Base-by-base conservation (phyloP, 2,888 invertebrate species). In the Agapetus fuscipes region DNA sequence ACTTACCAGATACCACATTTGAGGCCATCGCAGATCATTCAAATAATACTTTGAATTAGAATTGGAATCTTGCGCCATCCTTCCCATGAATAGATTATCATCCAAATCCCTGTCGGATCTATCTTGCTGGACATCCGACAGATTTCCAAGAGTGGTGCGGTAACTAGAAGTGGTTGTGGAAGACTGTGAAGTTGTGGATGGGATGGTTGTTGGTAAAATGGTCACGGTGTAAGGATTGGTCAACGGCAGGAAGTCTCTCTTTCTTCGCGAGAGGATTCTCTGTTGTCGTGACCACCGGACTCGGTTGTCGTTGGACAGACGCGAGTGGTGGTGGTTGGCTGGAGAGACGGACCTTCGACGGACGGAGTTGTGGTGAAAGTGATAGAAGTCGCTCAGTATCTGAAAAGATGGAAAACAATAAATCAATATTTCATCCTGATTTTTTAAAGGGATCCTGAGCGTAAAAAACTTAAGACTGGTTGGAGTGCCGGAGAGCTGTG, bases 1-100 rank as follows among this genome's bases (percentile, higher is more conserved):
- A 80, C 89, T 80, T 71, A 94, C 94, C 78, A 96, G 70, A 68
- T 95, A 95, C 95, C 95, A 96, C 93, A 93, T 94, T 52, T 82
- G 80, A 24, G 83, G 78, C 95, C 95, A 96, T 64, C 86, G 83
- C 20, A 87, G 88, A 66, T 95, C 95, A 57, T 84, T 84, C 49
- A 88, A 71, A 48, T 70, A 66, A 51, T 68, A 67, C 53, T 64
- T 39, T 10, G 37, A 26, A 15, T 39, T 42, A 41, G 62, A 57
- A 54, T 65, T 64, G 5, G 64, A 59, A 13, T 33, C 64, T 65
- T 57, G 55, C 62, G 59, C 38, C 34, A 17, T 25, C n/a, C 31
- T 35, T 34, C 17, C 26, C 15, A 24, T 12, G 30, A 27, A 24
- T 10, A 17, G 25, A 9, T 15, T 9, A 9, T 20, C 20, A 62